Evolutionary conservation across 2,797 vertebrate species (phyloP).

Genomic region (Apodemus agrarius): DNA sequence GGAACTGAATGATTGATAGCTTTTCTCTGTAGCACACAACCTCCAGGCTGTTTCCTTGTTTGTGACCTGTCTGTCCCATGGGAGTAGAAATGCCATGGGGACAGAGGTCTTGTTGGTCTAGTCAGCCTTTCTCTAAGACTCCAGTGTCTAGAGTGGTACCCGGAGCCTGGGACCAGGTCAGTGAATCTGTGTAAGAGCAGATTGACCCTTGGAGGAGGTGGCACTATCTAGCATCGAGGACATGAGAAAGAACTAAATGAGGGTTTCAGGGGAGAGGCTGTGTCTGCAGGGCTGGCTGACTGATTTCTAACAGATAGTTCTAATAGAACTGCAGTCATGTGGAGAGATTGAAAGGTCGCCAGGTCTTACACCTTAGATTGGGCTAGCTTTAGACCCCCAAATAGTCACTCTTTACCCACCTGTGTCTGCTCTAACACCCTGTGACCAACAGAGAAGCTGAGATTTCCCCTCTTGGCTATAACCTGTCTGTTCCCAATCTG

Average conservation of each 20-base stretch:
- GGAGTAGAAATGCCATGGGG: fast-evolving
- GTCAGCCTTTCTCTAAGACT: no score
- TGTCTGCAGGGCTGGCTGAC: no score
- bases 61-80: neutral
- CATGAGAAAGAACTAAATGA: neutral
- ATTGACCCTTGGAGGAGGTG: fast-evolving
- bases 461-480: neutral
- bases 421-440: neutral
- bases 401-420: neutral
- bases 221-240: neutral
- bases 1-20: no score
- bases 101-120: neutral
- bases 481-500: neutral
- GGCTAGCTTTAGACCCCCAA: neutral
- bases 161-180: fast-evolving
- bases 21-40: neutral
- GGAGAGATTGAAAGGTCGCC: neutral
- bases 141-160: fast-evolving
- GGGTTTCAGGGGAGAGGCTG: neutral
- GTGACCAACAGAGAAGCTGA: neutral
- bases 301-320: neutral
- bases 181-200: fast-evolving
- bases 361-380: neutral
- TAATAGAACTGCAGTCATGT: neutral
- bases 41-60: neutral